These are phyloP conservation scores for Ectemnius cavifrons DNA, from an alignment of 2,888 invertebrate species.

Conservation along the genomic window DNA sequence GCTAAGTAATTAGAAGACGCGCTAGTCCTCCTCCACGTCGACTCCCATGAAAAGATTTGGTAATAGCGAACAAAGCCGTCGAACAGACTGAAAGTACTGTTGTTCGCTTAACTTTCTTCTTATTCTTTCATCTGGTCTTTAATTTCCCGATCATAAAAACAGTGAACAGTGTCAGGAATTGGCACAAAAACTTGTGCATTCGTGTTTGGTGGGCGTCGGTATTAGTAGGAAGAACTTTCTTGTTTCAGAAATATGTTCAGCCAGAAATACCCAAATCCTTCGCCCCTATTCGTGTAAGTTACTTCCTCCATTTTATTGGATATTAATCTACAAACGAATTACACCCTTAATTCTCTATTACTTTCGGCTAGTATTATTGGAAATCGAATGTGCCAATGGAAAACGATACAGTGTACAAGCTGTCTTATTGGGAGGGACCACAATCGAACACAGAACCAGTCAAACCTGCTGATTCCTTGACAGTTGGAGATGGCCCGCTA, in stretches of 20 bases:
- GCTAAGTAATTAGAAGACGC: no score
- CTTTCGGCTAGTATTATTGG: conserved; percentile 70
- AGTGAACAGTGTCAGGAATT: no score
- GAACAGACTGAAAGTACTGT: no score
- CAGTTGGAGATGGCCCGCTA: conserved; percentile 77
- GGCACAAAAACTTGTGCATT: no score
- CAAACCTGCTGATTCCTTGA: conserved; percentile 75
- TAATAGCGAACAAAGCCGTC: no score
- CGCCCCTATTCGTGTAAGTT: conserved; percentile 73
- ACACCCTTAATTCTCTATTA: neutral
- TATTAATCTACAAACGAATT: neutral
- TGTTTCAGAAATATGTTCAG: conserved; percentile 71
- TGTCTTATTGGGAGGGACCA: conserved; percentile 71
- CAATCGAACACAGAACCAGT: conserved; percentile 60
- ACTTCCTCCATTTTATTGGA: neutral
- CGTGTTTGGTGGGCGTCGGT: no score
- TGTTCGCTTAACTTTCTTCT: no score
- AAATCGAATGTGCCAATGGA: conserved; percentile 79
- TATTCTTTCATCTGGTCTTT: no score
- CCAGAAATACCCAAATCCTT: conserved; percentile 76
- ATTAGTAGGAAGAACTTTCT: no score
- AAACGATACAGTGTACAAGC: conserved; percentile 81
- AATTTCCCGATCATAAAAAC: no score
- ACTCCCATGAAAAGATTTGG: no score
- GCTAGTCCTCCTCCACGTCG: no score